Base-by-base conservation (phyloP, 2,113 vertebrate genomes). In the Heloderma charlesbogerti region DNA sequence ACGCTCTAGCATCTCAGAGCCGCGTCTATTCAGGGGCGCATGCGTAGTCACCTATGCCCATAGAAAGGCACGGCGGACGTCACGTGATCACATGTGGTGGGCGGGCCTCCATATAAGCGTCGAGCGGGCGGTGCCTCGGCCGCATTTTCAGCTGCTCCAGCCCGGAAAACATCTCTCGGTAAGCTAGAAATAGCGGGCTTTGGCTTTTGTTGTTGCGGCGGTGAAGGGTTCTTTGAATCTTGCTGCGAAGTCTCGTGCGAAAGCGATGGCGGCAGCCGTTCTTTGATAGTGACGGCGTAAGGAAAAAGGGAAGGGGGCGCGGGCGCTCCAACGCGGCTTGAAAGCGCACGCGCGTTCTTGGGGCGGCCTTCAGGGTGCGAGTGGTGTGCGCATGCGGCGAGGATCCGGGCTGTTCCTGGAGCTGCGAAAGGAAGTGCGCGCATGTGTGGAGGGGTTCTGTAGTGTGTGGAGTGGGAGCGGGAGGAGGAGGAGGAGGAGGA, bases 101-200 rank as follows among this genome's bases (percentile, higher is more conserved):
- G 91, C 84, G 88, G 84, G 78, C 51, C 20, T 2, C 40, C 84
- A 90, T 92, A 92, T 84, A 87, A 90, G 88, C 69, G 43, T 69
- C 8, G 57, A n/a, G 75, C 91, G 84, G 84, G 91, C 88, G 84
- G 13, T 20, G 18, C 72, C 48, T 77, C 60, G 91, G 91, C 88
- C 91, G n/a, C 79, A 83, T 90, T 92, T 72, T 69, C 88, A 60
- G 83, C 74, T 20, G 75, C 31, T 84, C 72, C 66, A 79, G 40
- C 34, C 18, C 16, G 3, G 31, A 31, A 43, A 29, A 4, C 16
- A 1, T 10, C 1, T 0, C 3, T 25, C 0, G 7, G 90, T 79
- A 37, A 91, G 57, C 54, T 0, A 3, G 16, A 4, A 0, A 45
- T 3, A 0, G 25, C 9, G 25, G 8, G 27, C 0, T 31, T 7